Conservation (phyloP, 1,140 invertebrate genomes). For the Phocides pigmalion region DNA sequence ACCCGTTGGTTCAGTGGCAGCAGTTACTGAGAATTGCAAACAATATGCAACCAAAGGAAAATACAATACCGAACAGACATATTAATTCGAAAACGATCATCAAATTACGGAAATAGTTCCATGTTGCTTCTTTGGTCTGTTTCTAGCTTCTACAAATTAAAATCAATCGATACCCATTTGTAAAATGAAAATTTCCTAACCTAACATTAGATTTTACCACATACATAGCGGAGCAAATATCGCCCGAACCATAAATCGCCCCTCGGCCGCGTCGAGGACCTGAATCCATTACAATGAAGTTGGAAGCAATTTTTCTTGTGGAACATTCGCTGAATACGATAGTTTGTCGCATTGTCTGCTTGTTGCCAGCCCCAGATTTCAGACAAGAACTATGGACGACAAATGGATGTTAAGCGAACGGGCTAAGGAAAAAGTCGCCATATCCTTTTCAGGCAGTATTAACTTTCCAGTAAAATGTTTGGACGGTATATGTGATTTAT, state of each 20-base stretch:
- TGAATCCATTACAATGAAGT: slow-evolving; percentile 30
- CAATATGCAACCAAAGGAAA: too few species aligned
- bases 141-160: neutral
- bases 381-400: slow-evolving; percentile 6
- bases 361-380: slow-evolving; percentile 19
- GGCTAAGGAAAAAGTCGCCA: neutral
- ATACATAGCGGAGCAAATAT: neutral
- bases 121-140: too few species aligned
- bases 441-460: too few species aligned
- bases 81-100: too few species aligned
- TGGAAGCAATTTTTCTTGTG: slow-evolving; percentile 27
- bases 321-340: slow-evolving; percentile 28
- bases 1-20: too few species aligned
- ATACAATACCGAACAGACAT: too few species aligned
- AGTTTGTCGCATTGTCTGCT: slow-evolving; percentile 27
- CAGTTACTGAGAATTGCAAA: too few species aligned
- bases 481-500: too few species aligned
- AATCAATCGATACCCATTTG: slow-evolving; percentile 1
- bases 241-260: slow-evolving; percentile 16
- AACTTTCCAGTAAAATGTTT: too few species aligned
- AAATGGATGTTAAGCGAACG: neutral
- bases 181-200: neutral
- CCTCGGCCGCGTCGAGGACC: slow-evolving; percentile 14
- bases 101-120: too few species aligned
- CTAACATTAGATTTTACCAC: neutral